Evolutionary conservation across 2,888 invertebrate species (phyloP).

Genomic region (Agonopterix arenella): DNA sequence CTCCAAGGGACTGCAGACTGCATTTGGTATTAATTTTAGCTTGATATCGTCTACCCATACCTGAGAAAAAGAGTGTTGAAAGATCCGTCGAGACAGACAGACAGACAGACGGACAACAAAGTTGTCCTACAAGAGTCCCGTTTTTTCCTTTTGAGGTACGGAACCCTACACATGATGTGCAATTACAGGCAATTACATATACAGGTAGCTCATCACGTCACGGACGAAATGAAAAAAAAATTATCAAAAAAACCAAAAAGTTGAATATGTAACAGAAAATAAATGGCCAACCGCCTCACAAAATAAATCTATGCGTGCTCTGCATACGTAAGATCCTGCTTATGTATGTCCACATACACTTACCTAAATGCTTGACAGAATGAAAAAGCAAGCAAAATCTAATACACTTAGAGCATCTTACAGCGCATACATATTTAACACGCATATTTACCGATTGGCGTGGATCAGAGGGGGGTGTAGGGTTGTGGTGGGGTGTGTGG

Average conservation of each 20-base stretch:
- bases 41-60: background rate
- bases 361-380: conserved; percentile 58
- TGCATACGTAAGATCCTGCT: conserved; percentile 47
- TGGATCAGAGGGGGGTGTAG: conserved; percentile 52
- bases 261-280: no score
- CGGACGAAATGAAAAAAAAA: no score
- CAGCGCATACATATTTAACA: conserved; percentile 75
- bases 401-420: conserved; percentile 75
- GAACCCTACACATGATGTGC: background rate
- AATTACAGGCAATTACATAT: no score
- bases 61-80: no score
- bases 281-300: background rate
- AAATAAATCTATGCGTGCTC: conserved; percentile 45
- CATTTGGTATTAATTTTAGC: background rate
- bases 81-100: no score
- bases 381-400: conserved; percentile 73
- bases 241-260: no score
- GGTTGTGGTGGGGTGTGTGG: conserved; percentile 28
- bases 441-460: conserved; percentile 76
- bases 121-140: background rate
- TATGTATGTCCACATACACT: conserved; percentile 32
- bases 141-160: background rate
- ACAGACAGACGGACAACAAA: no score
- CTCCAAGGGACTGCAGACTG: background rate
- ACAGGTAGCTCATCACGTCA: no score